Percentiles rank a stretch among this genome's conserved stretches.
Evolutionary conservation across 1,140 invertebrate species (phyloP).

Genomic region (Aleiodes sp.): DNA sequence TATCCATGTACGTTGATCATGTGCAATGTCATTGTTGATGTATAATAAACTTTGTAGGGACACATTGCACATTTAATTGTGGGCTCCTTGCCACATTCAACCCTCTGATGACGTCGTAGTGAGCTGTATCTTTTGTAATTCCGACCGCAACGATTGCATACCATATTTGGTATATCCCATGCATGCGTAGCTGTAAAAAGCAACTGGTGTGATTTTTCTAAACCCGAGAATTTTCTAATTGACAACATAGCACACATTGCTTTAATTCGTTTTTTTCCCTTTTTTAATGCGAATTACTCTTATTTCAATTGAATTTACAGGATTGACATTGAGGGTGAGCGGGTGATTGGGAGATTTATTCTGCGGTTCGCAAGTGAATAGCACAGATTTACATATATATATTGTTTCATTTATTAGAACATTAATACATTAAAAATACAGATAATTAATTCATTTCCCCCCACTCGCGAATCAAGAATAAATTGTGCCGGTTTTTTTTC

Average conservation of each 20-base stretch:
- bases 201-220: constrained; percentile 34
- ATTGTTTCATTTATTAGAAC: neutral
- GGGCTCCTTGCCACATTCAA: constrained; percentile 59
- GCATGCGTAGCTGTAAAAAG: constrained; percentile 36
- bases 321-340: neutral
- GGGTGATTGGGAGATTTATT: neutral
- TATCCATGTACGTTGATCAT: constrained; percentile 43
- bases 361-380: constrained; percentile 11
- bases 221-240: constrained; percentile 19
- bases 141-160: constrained; percentile 43
- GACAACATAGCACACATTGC: constrained; percentile 10
- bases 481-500: neutral
- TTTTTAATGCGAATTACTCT: neutral
- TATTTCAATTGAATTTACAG: neutral
- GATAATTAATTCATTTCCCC: neutral
- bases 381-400: neutral
- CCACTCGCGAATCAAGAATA: constrained; percentile 15
- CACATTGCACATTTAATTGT: constrained; percentile 54
- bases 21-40: constrained; percentile 38
- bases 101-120: constrained; percentile 53
- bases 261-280: neutral
- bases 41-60: constrained; percentile 51
- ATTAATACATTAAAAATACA: neutral
- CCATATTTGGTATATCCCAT: constrained; percentile 34
- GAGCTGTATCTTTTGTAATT: constrained; percentile 55